Evolutionary conservation across 2,888 invertebrate genomes (phyloP).

Genomic region (Apodemia duryi): DNA sequence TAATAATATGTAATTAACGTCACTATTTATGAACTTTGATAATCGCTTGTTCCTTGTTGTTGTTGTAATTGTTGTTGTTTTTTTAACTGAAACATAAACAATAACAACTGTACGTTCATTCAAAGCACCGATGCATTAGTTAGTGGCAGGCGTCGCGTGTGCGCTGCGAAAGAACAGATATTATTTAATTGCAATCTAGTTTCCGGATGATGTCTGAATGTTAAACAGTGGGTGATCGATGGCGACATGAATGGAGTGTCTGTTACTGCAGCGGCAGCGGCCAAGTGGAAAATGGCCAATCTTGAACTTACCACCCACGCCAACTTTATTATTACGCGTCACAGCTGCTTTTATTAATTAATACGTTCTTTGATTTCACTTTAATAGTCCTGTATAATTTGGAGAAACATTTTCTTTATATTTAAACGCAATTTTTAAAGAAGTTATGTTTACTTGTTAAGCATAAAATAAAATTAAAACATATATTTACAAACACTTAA

Average conservation of each 20-base stretch:
- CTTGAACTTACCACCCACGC: conserved; percentile 26
- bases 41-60: too few relatives aligned
- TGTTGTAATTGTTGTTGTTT: conserved; percentile 96
- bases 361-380: neutral
- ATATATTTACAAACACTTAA: neutral
- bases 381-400: neutral
- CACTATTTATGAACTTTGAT: too few relatives aligned
- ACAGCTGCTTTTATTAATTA: neutral
- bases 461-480: neutral
- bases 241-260: conserved; percentile 28
- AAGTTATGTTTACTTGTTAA: neutral
- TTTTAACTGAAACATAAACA: conserved; percentile 86
- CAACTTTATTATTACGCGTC: conserved; percentile 19
- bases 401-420: too few relatives aligned
- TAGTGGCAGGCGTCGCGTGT: conserved; percentile 8
- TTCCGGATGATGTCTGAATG: conserved; percentile 22
- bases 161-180: conserved; percentile 3
- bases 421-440: neutral
- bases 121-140: neutral
- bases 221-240: conserved; percentile 25
- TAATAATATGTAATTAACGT: neutral
- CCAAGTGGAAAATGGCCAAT: conserved; percentile 30
- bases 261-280: conserved; percentile 22
- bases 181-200: conserved; percentile 22
- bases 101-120: neutral